phyloP scores from a whole-genome alignment of 2,113 vertebrate genomes.

The Entomyzon cyanotis region DNA sequence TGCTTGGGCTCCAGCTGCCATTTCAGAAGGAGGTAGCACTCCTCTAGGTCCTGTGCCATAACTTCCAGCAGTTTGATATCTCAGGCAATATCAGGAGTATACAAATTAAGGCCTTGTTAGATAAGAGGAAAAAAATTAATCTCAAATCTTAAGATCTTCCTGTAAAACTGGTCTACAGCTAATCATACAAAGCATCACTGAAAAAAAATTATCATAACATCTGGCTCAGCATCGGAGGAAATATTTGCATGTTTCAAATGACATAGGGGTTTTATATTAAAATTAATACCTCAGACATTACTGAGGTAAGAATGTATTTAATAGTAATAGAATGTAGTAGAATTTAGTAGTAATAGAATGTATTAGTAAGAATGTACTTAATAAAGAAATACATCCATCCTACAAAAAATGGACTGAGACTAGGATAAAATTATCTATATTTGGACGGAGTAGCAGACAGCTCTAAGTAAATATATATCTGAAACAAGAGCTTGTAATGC shows the following conservation, averaged over 20 bases:
- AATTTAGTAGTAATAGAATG: no score
- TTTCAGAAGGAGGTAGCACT: not conserved
- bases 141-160: not conserved
- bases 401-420: not conserved
- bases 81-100: not conserved
- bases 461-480: not conserved
- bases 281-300: not conserved
- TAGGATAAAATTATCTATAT: not conserved
- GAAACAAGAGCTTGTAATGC: not conserved
- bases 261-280: not conserved
- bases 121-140: not conserved
- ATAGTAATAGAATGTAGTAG: no score
- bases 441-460: not conserved
- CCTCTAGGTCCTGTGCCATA: not conserved
- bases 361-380: not conserved
- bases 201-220: not conserved
- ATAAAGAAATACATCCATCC: not conserved
- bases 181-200: not conserved
- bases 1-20: not conserved
- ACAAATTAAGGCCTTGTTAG: not conserved
- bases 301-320: not conserved
- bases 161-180: not conserved
- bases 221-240: not conserved
- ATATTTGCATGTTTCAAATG: not conserved
- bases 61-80: not conserved